phyloP scores from a whole-genome alignment of 2,113 vertebrate genomes.

The Syngnathoides biaculeatus region DNA sequence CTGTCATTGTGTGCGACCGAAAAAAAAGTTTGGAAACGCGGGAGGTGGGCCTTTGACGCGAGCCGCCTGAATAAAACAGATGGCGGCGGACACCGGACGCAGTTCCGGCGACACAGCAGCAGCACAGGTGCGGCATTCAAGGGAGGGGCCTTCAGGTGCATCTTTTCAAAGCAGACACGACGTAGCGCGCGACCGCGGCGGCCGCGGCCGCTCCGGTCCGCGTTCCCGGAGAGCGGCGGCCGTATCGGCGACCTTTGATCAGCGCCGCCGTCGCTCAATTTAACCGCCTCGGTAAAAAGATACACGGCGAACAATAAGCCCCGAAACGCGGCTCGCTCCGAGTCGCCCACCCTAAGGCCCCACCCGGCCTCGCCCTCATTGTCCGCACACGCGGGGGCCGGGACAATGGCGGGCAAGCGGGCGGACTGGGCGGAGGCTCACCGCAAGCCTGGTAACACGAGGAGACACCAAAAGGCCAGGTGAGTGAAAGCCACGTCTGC shows the following conservation, averaged over 20 bases:
- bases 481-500: conserved; percentile 48
- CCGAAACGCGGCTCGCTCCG: conserved; percentile 47
- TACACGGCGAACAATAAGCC: conserved; percentile 55
- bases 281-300: conserved; percentile 45
- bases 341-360: conserved; percentile 37
- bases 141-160: conserved; percentile 28
- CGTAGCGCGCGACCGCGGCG: conserved; percentile 23
- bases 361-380: conserved; percentile 54
- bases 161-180: conserved; percentile 32
- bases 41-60: neutral
- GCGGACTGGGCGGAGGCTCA: conserved; percentile 58
- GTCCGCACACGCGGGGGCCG: conserved; percentile 40
- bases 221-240: conserved; percentile 19
- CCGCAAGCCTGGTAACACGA: conserved; percentile 70
- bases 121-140: conserved; percentile 45
- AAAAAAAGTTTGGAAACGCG: conserved; percentile 24
- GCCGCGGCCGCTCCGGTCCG: conserved; percentile 2
- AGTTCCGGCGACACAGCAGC: conserved; percentile 10
- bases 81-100: conserved; percentile 29
- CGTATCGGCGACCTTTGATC: conserved; percentile 57
- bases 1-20: conserved; percentile 17
- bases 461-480: conserved; percentile 73
- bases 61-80: conserved; percentile 4
- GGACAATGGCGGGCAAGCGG: conserved; percentile 54
- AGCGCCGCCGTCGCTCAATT: conserved; percentile 56